Evolutionary conservation across 2,797 vertebrate genomes (phyloP).

Genomic region (Bradypodion ventrale): DNA sequence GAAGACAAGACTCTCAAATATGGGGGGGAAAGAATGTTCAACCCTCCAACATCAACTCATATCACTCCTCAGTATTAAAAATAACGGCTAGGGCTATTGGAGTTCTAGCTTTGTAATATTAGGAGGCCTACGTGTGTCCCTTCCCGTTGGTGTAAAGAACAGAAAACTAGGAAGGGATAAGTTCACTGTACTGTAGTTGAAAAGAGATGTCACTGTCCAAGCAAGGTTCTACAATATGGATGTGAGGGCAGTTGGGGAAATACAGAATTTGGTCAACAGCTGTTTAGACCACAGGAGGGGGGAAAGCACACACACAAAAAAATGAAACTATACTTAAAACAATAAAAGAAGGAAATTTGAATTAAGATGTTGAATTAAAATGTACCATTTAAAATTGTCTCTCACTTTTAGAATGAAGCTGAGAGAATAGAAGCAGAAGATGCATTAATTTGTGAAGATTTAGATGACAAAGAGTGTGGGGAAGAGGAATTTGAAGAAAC

Average conservation of each 20-base stretch:
- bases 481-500: constrained; percentile 88
- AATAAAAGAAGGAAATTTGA: background rate
- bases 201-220: background rate
- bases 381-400: constrained; percentile 7
- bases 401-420: constrained; percentile 72
- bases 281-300: background rate
- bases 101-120: background rate
- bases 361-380: background rate
- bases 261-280: background rate
- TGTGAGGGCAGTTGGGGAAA: background rate
- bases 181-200: background rate
- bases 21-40: too few species aligned
- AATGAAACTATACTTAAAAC: background rate
- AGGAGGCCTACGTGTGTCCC: background rate
- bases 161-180: background rate
- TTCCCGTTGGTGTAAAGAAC: background rate
- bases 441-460: constrained; percentile 88
- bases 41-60: too few species aligned
- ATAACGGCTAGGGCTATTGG: background rate
- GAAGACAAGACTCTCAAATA: too few species aligned
- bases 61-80: background rate
- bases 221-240: background rate
- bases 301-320: too few species aligned
- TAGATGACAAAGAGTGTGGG: constrained; percentile 84
- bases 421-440: constrained; percentile 89